A percentile compares a stretch with the other conserved stretches of the same genome.
phyloP scores from a whole-genome alignment of 2,888 invertebrate genomes.

The Xestia c-nigrum region DNA sequence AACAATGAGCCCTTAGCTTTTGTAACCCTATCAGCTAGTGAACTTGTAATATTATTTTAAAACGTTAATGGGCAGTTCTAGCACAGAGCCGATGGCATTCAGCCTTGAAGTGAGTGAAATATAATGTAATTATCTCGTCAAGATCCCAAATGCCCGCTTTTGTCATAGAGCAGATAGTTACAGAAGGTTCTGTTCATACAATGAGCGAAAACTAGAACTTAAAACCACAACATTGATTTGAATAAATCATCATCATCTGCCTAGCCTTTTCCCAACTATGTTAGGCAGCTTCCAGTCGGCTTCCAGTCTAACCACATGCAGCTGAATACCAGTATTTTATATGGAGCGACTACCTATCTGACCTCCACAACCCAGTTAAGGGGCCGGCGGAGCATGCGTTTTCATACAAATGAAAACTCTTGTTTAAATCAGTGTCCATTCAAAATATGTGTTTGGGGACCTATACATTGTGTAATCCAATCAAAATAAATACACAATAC shows the following conservation, averaged over 20 bases:
- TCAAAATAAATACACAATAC: no score
- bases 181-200: constrained; percentile 3
- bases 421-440: no score
- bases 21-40: constrained; percentile 55
- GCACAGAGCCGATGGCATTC: constrained; percentile 55
- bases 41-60: constrained; percentile 61
- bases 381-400: no score
- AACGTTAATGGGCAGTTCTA: constrained; percentile 57
- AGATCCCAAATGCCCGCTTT: constrained; percentile 46
- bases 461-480: no score
- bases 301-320: no score
- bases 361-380: no score
- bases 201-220: background rate
- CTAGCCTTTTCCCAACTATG: no score
- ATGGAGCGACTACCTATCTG: no score
- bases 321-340: no score
- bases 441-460: no score
- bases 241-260: background rate
- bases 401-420: no score
- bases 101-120: constrained; percentile 64
- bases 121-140: constrained; percentile 70
- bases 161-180: background rate
- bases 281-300: no score
- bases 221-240: background rate
- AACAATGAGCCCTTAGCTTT: constrained; percentile 50